A percentile compares a stretch with the other conserved stretches of the same genome.
These are phyloP conservation scores for Ramazzottius varieornatus DNA, from an alignment of 2,888 invertebrate species.

Conservation along the genomic window DNA sequence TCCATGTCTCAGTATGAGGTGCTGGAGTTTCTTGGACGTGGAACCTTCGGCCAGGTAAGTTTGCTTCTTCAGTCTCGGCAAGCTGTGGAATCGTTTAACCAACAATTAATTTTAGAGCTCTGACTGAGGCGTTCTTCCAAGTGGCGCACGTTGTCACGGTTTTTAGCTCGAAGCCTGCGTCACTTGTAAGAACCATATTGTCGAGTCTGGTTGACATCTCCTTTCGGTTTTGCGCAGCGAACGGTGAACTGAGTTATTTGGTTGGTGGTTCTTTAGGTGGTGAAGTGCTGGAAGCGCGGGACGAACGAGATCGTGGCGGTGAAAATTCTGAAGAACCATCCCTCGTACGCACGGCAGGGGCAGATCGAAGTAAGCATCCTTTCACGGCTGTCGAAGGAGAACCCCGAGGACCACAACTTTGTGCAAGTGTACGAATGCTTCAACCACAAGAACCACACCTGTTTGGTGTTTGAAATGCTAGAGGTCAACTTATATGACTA, in stretches of 20 bases:
- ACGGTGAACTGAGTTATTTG: too few species aligned
- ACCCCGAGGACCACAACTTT: constrained; percentile 97
- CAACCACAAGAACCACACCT: constrained; percentile 96
- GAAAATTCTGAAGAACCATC: constrained; percentile 99
- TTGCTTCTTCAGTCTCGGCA: too few species aligned
- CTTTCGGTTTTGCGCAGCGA: too few species aligned
- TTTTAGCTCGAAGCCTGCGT: too few species aligned
- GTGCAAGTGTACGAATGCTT: constrained; percentile 99
- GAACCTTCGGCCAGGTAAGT: constrained; percentile 64
- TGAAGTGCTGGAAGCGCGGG: constrained; percentile 99
- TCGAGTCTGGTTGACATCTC: too few species aligned
- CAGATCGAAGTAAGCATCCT: constrained; percentile 96
- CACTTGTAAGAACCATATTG: too few species aligned
- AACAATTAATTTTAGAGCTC: too few species aligned
- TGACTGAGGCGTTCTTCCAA: too few species aligned
- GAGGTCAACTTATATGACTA: constrained; percentile 99
- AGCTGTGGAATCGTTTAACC: too few species aligned
- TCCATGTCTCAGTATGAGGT: constrained; percentile 87
- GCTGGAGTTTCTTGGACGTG: constrained; percentile 91
- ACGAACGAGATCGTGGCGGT: constrained; percentile 99
- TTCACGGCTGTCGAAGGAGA: constrained; percentile 75
- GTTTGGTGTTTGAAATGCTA: constrained; percentile 97
- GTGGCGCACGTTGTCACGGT: too few species aligned
- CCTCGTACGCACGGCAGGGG: constrained; percentile 96
- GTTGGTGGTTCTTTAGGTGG: too few species aligned